These are phyloP conservation scores for Macropis europaea DNA, from an alignment of 2,888 invertebrate genomes.

Conservation along the genomic window DNA sequence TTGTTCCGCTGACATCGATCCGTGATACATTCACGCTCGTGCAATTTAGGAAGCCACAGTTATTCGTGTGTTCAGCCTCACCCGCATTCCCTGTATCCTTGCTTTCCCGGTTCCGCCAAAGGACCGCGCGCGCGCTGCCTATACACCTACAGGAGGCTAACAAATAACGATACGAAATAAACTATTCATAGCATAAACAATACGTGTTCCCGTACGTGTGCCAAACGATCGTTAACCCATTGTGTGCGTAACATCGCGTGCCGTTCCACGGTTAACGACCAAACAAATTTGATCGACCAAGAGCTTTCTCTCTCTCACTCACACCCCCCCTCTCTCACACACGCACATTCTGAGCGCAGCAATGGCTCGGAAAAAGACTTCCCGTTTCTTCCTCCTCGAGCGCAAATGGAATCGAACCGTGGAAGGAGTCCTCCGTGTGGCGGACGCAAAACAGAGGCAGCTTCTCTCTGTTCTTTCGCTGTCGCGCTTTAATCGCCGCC, in stretches of 20 bases:
- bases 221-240: constrained; percentile 37
- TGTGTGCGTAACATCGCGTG: constrained; percentile 4
- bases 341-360: too few species aligned
- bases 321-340: too few species aligned
- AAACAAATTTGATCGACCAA: constrained; percentile 9
- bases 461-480: background rate
- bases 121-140: background rate
- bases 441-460: background rate
- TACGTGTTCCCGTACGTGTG: constrained; percentile 6
- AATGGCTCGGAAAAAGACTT: background rate
- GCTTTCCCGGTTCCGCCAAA: background rate
- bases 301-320: too few species aligned
- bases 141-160: background rate
- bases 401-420: background rate
- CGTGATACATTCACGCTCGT: background rate
- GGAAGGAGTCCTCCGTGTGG: background rate
- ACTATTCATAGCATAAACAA: constrained; percentile 50
- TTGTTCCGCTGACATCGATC: background rate
- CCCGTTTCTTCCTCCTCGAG: too few species aligned
- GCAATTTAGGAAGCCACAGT: background rate
- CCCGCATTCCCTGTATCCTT: background rate
- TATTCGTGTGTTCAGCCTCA: background rate
- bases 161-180: constrained; percentile 32
- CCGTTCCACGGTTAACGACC: background rate
- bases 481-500: background rate